phyloP scores from a whole-genome alignment of 2,113 vertebrate genomes.

The Leucosticte australis region DNA sequence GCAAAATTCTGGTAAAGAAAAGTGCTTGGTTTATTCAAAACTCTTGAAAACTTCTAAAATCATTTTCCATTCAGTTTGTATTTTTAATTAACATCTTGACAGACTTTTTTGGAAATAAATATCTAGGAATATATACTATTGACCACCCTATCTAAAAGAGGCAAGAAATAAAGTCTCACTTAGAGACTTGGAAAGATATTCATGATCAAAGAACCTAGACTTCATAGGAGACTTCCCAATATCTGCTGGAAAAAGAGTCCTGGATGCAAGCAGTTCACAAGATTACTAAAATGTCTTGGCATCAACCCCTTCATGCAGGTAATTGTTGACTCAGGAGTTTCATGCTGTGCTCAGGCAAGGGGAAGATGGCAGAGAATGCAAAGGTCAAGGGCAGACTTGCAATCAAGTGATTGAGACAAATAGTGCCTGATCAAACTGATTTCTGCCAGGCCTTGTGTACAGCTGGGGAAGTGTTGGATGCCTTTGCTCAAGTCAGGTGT shows the following conservation, averaged over 20 bases:
- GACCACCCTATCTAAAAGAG: not conserved
- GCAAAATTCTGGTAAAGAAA: not conserved
- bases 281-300: not conserved
- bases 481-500: not conserved
- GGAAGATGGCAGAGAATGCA: not conserved
- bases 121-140: not conserved
- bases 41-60: not conserved
- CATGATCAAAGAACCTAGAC: not conserved
- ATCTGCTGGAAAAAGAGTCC: not conserved
- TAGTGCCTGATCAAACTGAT: not conserved
- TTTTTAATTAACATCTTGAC: not conserved
- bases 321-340: too few species aligned
- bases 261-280: not conserved
- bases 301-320: not conserved
- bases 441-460: not conserved
- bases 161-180: not conserved
- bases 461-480: not conserved
- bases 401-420: not conserved
- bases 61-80: fast-evolving
- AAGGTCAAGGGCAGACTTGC: not conserved
- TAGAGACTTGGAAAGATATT: not conserved
- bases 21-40: not conserved
- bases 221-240: not conserved
- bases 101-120: not conserved
- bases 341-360: not conserved